phyloP scores from a whole-genome alignment of 1,140 invertebrate species.

The Aphis craccivora region DNA sequence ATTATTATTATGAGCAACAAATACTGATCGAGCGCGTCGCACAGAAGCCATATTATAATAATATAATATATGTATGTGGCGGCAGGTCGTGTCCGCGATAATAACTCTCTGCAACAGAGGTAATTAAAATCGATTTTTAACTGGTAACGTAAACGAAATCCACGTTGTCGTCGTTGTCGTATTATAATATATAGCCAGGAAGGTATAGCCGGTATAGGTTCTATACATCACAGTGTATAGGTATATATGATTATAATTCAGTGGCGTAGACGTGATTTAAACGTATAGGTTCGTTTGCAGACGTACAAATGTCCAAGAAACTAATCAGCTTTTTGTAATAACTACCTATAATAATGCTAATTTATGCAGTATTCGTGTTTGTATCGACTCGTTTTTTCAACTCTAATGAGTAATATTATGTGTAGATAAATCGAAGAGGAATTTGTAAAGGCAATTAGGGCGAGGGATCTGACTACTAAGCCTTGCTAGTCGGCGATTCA shows the following conservation, averaged over 20 bases:
- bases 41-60: not conserved
- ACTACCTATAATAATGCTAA: not conserved
- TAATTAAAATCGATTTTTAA: constrained; percentile 3
- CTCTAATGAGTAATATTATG: not conserved
- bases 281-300: not conserved
- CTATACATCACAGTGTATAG: not conserved
- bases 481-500: not conserved
- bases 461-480: not conserved
- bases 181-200: not conserved
- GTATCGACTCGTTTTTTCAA: not conserved
- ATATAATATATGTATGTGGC: not conserved
- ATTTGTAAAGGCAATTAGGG: not conserved
- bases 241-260: not conserved
- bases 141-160: not conserved
- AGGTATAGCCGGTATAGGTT: too few species aligned
- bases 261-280: not conserved
- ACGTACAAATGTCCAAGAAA: constrained; percentile 7
- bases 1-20: constrained; percentile 5
- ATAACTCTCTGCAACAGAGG: not conserved
- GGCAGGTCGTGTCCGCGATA: not conserved
- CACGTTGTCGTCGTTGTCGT: not conserved
- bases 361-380: not conserved
- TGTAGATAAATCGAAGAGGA: not conserved
- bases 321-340: constrained; percentile 1
- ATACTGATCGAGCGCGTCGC: not conserved